Percentiles rank a stretch among this genome's conserved stretches.
phyloP scores from a whole-genome alignment of 1,140 invertebrate species.

The Cherax destructor region DNA sequence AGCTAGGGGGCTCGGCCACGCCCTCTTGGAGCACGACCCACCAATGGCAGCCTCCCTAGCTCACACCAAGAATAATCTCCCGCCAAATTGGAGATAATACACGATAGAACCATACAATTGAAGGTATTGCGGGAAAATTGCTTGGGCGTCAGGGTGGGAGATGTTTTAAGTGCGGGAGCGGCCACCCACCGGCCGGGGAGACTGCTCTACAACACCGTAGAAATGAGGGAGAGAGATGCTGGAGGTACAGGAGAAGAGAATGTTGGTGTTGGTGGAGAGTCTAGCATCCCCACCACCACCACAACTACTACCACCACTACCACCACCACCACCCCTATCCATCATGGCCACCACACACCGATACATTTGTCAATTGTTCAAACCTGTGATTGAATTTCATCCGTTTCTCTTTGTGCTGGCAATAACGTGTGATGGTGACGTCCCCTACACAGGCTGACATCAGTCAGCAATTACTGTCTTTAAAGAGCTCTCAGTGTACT shows the following conservation, averaged over 20 bases:
- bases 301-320: no score
- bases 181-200: no score
- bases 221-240: not conserved
- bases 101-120: slow-evolving; percentile 57
- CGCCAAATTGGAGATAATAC: slow-evolving; percentile 64
- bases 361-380: not conserved
- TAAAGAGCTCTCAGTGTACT: not conserved
- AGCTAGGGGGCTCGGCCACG: not conserved
- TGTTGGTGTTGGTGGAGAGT: not conserved
- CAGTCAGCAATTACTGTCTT: not conserved
- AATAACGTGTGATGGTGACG: not conserved
- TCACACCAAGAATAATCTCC: slow-evolving; percentile 53
- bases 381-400: slow-evolving; percentile 9
- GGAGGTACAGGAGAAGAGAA: not conserved
- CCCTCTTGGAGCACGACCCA: slow-evolving; percentile 22
- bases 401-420: not conserved
- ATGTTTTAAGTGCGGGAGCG: not conserved
- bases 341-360: not conserved
- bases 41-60: slow-evolving; percentile 27
- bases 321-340: not conserved
- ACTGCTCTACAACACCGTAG: no score
- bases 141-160: not conserved
- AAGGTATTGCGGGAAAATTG: slow-evolving; percentile 15
- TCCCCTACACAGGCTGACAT: not conserved
- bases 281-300: no score